Evolutionary conservation across 1,140 invertebrate genomes (phyloP).

Genomic region (Radopholus similis): DNA sequence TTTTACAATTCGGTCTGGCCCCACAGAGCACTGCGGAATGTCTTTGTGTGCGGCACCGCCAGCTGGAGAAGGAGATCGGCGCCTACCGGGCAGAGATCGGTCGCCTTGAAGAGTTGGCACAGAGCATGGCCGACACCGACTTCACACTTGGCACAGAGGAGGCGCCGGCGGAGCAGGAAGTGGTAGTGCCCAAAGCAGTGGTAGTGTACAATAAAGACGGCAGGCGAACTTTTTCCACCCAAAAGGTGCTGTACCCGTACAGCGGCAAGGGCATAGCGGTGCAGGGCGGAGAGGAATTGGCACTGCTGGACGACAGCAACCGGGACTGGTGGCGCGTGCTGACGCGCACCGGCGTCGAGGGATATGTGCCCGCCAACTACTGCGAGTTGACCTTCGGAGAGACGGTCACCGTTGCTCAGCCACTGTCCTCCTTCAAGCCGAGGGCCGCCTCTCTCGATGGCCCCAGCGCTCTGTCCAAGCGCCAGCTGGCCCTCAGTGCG

Average conservation of each 20-base stretch:
- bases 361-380: conserved; percentile 96
- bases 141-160: conserved; percentile 69
- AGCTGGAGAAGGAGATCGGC: conserved; percentile 82
- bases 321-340: conserved; percentile 96
- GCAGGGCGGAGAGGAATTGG: conserved; percentile 84
- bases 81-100: conserved; percentile 84
- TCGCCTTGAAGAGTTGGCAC: conserved; percentile 78
- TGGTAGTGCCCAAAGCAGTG: conserved; percentile 78
- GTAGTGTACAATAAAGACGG: neutral
- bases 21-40: conserved; percentile 70
- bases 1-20: neutral
- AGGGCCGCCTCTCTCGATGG: conserved; percentile 57
- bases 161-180: conserved; percentile 67
- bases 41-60: conserved; percentile 69
- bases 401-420: conserved; percentile 75
- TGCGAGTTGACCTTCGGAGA: conserved; percentile 83
- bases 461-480: conserved; percentile 77
- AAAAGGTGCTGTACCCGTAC: conserved; percentile 75
- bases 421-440: conserved; percentile 65
- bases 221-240: neutral
- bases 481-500: conserved; percentile 75
- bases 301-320: conserved; percentile 88
- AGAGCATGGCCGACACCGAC: conserved; percentile 69
- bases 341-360: conserved; percentile 80
- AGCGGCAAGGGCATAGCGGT: conserved; percentile 83